Evolutionary conservation across 2,888 invertebrate genomes (phyloP).

Genomic region (Cataglyphis albicans): DNA sequence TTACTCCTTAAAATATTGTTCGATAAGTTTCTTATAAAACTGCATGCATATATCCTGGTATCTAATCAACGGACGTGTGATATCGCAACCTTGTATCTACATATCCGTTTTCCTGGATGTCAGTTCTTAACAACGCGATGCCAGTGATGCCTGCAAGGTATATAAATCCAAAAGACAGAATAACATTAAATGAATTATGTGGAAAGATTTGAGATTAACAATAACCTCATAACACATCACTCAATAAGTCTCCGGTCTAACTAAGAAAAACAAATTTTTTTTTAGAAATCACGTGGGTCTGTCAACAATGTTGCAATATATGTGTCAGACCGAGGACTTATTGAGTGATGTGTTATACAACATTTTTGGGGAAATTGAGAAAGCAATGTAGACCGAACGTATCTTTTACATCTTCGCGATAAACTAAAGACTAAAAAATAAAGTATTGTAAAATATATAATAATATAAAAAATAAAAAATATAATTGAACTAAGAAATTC

Average conservation of each 20-base stretch:
- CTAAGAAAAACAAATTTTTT: too few relatives aligned
- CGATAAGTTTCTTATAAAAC: background rate
- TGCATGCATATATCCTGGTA: background rate
- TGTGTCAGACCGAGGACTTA: too few relatives aligned
- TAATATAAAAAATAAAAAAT: too few relatives aligned
- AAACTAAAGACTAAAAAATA: background rate
- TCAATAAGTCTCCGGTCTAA: too few relatives aligned
- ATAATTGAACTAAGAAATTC: background rate
- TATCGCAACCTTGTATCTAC: background rate
- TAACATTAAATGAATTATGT: background rate
- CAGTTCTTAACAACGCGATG: background rate
- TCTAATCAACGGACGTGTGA: background rate
- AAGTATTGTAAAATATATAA: too few relatives aligned
- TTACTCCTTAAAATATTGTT: background rate
- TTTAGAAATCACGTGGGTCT: too few relatives aligned
- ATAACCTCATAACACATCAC: too few relatives aligned
- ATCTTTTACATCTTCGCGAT: background rate
- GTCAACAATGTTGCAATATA: too few relatives aligned
- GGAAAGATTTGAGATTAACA: background rate
- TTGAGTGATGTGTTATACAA: too few relatives aligned
- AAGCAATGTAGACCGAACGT: background rate
- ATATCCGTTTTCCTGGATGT: background rate
- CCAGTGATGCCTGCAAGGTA: background rate
- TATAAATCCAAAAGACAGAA: background rate
- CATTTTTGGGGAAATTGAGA: background rate